Conservation (phyloP, 2,113 vertebrate species). For the Ceyx melanurus region DNA sequence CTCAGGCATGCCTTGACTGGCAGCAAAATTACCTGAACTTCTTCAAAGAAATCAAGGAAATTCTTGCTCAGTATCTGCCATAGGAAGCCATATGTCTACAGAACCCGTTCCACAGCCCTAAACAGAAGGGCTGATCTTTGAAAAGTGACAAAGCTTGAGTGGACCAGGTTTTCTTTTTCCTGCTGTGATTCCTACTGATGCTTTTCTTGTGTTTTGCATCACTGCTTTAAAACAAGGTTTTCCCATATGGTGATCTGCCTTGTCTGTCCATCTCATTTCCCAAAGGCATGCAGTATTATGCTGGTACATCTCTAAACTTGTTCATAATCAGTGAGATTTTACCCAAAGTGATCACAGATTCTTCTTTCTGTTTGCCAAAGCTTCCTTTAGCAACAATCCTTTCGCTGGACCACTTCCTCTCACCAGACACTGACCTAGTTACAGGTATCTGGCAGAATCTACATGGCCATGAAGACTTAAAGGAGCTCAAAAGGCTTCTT, state of each 20-base stretch:
- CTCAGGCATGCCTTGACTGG: neutral
- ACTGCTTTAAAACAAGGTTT: neutral
- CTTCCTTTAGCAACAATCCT: neutral
- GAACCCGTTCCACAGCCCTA: neutral
- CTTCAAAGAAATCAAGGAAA: neutral
- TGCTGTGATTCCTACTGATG: neutral
- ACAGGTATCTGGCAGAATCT: neutral
- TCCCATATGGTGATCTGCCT: accelerated
- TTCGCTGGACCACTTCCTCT: neutral
- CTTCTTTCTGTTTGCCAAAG: neutral
- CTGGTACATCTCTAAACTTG: neutral
- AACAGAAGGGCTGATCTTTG: neutral
- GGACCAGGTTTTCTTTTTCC: neutral
- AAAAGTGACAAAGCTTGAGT: neutral
- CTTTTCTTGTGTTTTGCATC: neutral
- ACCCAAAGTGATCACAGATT: neutral
- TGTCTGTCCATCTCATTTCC: neutral
- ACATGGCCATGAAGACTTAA: neutral
- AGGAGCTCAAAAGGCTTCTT: neutral
- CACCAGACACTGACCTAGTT: neutral
- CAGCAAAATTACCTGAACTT: neutral
- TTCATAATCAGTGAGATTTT: neutral
- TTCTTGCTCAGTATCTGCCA: neutral
- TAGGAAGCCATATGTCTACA: neutral
- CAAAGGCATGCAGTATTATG: neutral